Evolutionary conservation across 2,113 vertebrate genomes (phyloP), one percentile per base, ranked within the genome.

Genomic region (Crotalus viridis): DNA sequence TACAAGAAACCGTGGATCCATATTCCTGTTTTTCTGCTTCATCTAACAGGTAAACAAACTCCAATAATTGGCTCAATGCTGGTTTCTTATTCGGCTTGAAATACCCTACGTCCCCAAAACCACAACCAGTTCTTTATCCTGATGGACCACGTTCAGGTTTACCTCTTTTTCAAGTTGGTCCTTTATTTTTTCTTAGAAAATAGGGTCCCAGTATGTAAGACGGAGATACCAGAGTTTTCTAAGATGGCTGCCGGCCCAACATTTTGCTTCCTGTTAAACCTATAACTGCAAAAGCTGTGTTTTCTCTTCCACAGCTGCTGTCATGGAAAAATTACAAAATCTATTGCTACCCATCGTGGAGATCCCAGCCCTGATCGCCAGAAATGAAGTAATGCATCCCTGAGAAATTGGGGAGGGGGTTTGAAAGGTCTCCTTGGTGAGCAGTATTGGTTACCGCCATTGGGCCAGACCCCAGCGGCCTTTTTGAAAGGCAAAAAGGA

Each of bases 301-400:
- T 85, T 81, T 81, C 15, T 28, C 6, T 93, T 95, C n/a, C 8
- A 9, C 97, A 99, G 99, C 98, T 55, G 91, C 97, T 3, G 54
- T 98, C 64, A 98, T 99, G 97, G 99, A 99, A 95, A 96, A 96
- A 64, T 93, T 99, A 89, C 98, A 99, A 10, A 21, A 98, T 0
- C 51, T 96, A 4, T 95, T 99, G 95, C 97, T 97, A 86, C 99
- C 99, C 0, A 1, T 99, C 74, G 95, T 98, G 85, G 97, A 98
- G 51, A 85, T 99, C 51, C 98, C 98, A 0, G 98, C 98, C 0
- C 96, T 99, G 91, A 98, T 99, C 91, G 99, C 99, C 95, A 98
- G 98, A 94, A 99, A 98, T 55, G 99, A 99, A 98, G 99, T 99
- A 97, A 97, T 92, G 6, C 46, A 46, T 54, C 69, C 17, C 33